Base-by-base conservation (phyloP, 2,888 invertebrate genomes). In the Sipha maydis region DNA sequence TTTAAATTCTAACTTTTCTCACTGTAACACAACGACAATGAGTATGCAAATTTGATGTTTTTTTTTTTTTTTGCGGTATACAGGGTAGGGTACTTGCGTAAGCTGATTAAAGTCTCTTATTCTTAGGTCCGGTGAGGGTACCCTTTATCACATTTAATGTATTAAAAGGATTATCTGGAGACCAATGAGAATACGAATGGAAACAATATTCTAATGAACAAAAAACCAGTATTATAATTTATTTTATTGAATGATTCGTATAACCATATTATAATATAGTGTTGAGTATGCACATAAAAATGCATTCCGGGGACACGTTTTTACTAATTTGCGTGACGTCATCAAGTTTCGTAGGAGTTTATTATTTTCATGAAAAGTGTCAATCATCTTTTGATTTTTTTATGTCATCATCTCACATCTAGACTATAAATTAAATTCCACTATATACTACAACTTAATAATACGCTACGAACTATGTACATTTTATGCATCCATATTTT, bases 21-120 rank as follows among this genome's bases (percentile, higher is more conserved):
- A 38, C 31, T n/a, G 31, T 75, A 67, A 48, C 54, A 38, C 21
- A 38, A 77, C 77, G 67, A 77, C 76, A 77, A 77, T 67, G 28
- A 28, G 67, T 88, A 88, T 88, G 82, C 75, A 88, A 88, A 88
- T 88, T 82, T 5, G 34, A 67, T 34, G 82, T 54, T 77, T 85
- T 67, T 80, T 77, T 83, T 83, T 83, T 83, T 31, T 71, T 71
- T 9, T 56, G 67, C 38, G 34, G 41, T 38, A 61, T 31, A 31
- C 61, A 73, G 88, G 61, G 75, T 67, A 25, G 56, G 28, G 56
- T 73, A 14, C 41, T 38, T 38, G 41, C 19, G 11, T 88, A 80
- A 75, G 80, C 88, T 82, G 75, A 88, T 80, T 88, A 82, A 31
- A 31, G 19, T 56, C 79, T 76, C 73, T 82, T 73, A 84, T 85